Percentiles rank a stretch among this genome's conserved stretches.
Conservation (phyloP, 2,888 invertebrate genomes). For the Hedya salicella region DNA sequence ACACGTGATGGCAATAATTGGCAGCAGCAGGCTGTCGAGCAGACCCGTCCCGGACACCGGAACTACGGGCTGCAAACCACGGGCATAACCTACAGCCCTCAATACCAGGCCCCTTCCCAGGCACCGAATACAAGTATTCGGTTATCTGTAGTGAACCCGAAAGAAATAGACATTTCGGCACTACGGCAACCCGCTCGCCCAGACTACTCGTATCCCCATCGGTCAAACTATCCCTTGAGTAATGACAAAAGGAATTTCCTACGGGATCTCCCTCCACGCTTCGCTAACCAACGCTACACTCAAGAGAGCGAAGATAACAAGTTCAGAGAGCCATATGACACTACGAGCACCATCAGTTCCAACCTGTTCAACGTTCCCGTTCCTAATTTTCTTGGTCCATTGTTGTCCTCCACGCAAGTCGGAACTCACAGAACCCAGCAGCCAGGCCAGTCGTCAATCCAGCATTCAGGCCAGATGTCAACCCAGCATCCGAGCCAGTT, state of each 20-base stretch:
- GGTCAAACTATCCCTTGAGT: slow-evolving; percentile 70
- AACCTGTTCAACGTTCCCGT: slow-evolving; percentile 50
- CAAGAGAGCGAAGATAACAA: slow-evolving; percentile 74
- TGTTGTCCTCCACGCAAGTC: slow-evolving; percentile 48
- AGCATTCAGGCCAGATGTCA: not conserved
- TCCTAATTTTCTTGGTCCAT: not conserved
- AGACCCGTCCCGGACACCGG: slow-evolving; percentile 66
- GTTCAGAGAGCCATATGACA: no score
- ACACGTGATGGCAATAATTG: slow-evolving; percentile 52
- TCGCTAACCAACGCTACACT: slow-evolving; percentile 77
- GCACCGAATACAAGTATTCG: slow-evolving; percentile 65
- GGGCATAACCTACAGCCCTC: slow-evolving; percentile 66
- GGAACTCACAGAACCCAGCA: not conserved
- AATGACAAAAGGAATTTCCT: slow-evolving; percentile 78
- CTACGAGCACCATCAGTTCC: slow-evolving; percentile 64
- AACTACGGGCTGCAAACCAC: slow-evolving; percentile 70
- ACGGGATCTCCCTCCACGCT: slow-evolving; percentile 76
- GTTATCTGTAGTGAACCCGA: slow-evolving; percentile 80
- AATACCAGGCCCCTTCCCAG: slow-evolving; percentile 54
- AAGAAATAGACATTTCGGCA: slow-evolving; percentile 81
- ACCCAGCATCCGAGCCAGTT: not conserved
- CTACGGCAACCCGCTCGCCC: slow-evolving; percentile 76
- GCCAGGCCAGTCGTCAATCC: not conserved
- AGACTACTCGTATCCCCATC: slow-evolving; percentile 69
- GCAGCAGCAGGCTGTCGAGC: slow-evolving; percentile 52